Conservation (phyloP, 1,140 invertebrate genomes). For the Drosophila pruinosa region DNA sequence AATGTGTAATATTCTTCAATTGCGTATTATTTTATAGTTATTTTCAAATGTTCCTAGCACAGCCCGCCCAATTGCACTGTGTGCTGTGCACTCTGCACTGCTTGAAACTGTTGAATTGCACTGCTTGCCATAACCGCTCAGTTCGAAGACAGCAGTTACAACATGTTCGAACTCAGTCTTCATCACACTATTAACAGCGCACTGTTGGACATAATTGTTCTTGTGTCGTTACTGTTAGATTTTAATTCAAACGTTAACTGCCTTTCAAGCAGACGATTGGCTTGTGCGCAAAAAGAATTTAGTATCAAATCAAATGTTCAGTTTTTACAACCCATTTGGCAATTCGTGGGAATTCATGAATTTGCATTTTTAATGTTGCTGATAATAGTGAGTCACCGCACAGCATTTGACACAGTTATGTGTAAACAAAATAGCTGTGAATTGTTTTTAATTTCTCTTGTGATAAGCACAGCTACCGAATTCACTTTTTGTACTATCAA, state of each 20-base stretch:
- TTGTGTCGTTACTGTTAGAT: background rate
- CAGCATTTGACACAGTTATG: slow-evolving; percentile 42
- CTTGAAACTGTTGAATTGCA: slow-evolving; percentile 28
- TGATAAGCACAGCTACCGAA: slow-evolving; percentile 69
- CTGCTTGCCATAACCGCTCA: slow-evolving; percentile 40
- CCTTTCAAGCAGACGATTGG: background rate
- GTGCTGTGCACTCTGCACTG: slow-evolving; percentile 59
- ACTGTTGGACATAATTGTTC: slow-evolving; percentile 1
- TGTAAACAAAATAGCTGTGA: slow-evolving; percentile 58
- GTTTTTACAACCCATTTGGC: background rate
- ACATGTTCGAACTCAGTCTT: too few species aligned
- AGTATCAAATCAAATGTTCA: background rate
- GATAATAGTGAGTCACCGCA: slow-evolving; percentile 46
- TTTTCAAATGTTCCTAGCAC: background rate
- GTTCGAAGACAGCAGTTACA: slow-evolving; percentile 17
- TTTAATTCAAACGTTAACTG: slow-evolving; percentile 7
- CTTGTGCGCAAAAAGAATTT: slow-evolving; percentile 16
- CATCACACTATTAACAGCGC: slow-evolving; percentile 31
- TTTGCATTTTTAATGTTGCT: slow-evolving; percentile 8
- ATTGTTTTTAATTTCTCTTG: background rate
- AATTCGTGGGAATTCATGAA: slow-evolving; percentile 10
- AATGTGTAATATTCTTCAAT: background rate
- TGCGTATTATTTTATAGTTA: background rate
- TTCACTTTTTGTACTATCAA: slow-evolving; percentile 32
- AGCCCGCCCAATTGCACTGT: background rate